phyloP scores from a whole-genome alignment of 2,888 invertebrate genomes.

The Adelognathus sp. region DNA sequence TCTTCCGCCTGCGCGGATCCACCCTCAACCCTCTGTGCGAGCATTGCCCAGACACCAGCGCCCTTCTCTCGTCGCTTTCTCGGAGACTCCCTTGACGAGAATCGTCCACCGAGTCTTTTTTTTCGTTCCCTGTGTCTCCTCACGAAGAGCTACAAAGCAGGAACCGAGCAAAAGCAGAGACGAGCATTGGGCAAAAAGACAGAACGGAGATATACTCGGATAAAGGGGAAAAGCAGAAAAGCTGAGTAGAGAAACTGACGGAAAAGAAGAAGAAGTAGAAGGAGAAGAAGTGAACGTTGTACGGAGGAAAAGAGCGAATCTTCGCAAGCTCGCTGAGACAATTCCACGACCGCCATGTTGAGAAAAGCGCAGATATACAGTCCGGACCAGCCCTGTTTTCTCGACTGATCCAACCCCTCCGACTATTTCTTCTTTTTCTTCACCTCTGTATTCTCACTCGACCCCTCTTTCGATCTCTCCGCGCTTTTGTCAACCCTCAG shows the following conservation, averaged over 20 bases:
- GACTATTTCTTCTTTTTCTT: slow-evolving; percentile 34
- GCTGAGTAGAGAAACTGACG: neutral
- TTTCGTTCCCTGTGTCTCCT: neutral
- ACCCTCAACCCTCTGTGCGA: slow-evolving; percentile 61
- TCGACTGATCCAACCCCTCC: slow-evolving; percentile 27
- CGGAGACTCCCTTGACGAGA: neutral
- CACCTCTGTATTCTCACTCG: slow-evolving; percentile 20
- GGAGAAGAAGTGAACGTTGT: neutral
- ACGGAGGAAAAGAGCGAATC: neutral
- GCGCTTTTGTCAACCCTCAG: slow-evolving; percentile 49
- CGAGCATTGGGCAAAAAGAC: neutral
- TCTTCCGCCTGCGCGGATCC: slow-evolving; percentile 73
- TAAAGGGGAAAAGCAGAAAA: neutral
- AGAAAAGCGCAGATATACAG: slow-evolving; percentile 23
- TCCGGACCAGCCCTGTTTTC: slow-evolving; percentile 22
- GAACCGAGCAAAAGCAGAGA: neutral
- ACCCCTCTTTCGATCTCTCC: slow-evolving; percentile 10
- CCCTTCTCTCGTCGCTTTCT: slow-evolving; percentile 17
- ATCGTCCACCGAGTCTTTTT: neutral
- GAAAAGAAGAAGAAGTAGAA: neutral
- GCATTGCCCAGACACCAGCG: slow-evolving; percentile 38
- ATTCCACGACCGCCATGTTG: slow-evolving; percentile 43
- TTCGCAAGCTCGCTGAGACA: neutral
- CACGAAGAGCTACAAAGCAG: neutral
- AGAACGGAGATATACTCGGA: neutral